Evolutionary conservation across 2,113 vertebrate genomes (phyloP), one percentile per base, ranked within the genome.

Genomic region (Chrysochloris asiatica): DNA sequence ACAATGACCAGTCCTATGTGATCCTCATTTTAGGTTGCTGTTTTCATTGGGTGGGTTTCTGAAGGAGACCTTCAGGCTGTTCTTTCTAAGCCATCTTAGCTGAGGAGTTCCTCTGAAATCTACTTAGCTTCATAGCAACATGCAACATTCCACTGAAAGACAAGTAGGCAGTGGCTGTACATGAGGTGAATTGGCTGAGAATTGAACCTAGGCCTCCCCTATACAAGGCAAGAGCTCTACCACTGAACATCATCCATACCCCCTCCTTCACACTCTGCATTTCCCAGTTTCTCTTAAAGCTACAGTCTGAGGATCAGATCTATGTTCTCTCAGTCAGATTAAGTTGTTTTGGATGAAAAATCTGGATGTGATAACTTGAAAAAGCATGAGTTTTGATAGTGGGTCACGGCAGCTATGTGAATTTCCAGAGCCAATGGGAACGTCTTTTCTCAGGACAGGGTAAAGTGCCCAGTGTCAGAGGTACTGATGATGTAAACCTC

Each of bases 391-490:
- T 78, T 91, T 86, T 86, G 16, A 7, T 48, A 2, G 12, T 48
- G 8, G 8, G 38, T 48, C 24, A 50, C 26, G 59, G 38, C 4
- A 80, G 22, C 38, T 67, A n/a, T n/a, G n/a, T n/a, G n/a, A 41
- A 17, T 17, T 88, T 81, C 16, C 24, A 67, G 45, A 63, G 30
- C 24, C 26, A 80, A 4, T 61, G 22, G n/a, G 6, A 47, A 4
- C 1, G 16, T 89, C 38, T 90, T 22, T 78, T 67, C 3, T 1
- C 65, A 17, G 72, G 33, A 3, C 8, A 30, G 16, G 86, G 28
- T n/a, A 0, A 14, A 50, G 14, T n/a, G 10, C 5, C 17, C 12
- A 41, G 2, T 22, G 4, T 43, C 43, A 48, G 38, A 19, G 2
- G 6, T 56, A 41, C n/a, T 28, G 21, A 54, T 45, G 30, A 19